Evolutionary conservation across 1,140 invertebrate genomes (phyloP), one percentile per base, ranked within the genome.

Genomic region (Temnothorax nylanderi): DNA sequence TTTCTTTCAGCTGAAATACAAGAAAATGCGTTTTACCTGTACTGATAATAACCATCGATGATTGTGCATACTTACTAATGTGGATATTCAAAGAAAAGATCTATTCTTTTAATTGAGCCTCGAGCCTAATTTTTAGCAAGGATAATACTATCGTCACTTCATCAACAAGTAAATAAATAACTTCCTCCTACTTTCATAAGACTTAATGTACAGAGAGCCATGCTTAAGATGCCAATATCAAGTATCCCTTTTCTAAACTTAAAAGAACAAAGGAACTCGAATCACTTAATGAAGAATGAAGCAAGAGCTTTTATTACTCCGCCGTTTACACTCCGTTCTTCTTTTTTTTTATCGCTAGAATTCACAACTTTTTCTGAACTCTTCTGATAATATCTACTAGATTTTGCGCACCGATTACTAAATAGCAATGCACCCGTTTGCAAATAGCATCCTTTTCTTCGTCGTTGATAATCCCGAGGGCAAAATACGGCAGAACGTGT

Each of bases 401-500:
- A 84, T 84, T 74, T 74, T 84, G 54, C 11, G 7, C 21, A 13
- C 16, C 34, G 41, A 56, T 58, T 44, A 49, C 54, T 84, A 74
- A 65, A 49, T 49, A 41, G 69, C 54, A n/a, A 84, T 62, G 69
- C 54, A 56, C 10, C 37, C 32, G 78, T 84, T 72, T 84, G 18
- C 67, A 34, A 47, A 26, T n/a, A 60, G 18, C 11, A 60, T 56
- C 49, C 18, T 26, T 58, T 82, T 74, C 41, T 74, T 84, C 54
- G 54, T 82, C 54, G 80, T 18, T 60, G 37, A 71, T 84, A 74
- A 84, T 84, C 80, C 41, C 80, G 32, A 62, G 41, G 26, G 54
- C 54, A 26, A 84, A 56, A 84, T 84, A 84, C 51, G 58, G 18
- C 26, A 84, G 54, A n/a, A 84, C 80, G 41, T 84, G 80, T 84